Percentiles rank a stretch among this genome's conserved stretches.
phyloP scores from a whole-genome alignment of 2,113 vertebrate species.

The Plectropomus leopardus region DNA sequence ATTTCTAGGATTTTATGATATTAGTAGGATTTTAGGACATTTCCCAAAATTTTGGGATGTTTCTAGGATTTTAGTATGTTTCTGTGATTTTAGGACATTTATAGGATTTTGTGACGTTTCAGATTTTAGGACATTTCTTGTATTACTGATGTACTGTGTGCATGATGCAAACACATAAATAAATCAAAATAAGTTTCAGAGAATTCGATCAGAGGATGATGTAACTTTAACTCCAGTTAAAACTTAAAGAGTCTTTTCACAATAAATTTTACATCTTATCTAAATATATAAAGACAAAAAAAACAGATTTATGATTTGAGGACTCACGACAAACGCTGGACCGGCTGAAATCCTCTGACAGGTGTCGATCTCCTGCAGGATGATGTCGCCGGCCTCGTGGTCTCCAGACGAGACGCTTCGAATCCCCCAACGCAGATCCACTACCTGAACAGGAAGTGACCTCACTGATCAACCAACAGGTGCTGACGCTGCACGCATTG shows the following conservation, averaged over 20 bases:
- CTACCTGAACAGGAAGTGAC: conserved; percentile 77
- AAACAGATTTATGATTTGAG: neutral
- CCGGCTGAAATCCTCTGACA: conserved; percentile 83
- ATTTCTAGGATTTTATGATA: no score
- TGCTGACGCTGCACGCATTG: neutral
- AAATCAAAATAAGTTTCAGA: neutral
- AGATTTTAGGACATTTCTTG: no score
- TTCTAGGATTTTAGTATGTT: no score
- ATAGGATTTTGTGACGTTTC: no score
- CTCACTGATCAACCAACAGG: neutral
- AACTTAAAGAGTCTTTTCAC: neutral
- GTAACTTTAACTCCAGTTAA: neutral
- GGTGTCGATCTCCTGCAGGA: conserved; percentile 84
- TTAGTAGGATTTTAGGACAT: no score
- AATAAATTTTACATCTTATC: neutral
- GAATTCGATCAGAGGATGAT: neutral
- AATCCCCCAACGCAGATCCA: conserved; percentile 88
- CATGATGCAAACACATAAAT: neutral
- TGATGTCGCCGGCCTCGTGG: conserved; percentile 81
- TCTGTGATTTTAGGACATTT: no score
- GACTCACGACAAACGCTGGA: conserved; percentile 86
- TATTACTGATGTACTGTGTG: no score
- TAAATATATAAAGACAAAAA: neutral
- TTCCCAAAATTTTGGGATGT: no score
- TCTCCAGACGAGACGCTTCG: conserved; percentile 65